Percentiles rank a stretch among this genome's conserved stretches.
phyloP scores from a whole-genome alignment of 2,797 vertebrate species.

The Gymnodraco acuticeps region DNA sequence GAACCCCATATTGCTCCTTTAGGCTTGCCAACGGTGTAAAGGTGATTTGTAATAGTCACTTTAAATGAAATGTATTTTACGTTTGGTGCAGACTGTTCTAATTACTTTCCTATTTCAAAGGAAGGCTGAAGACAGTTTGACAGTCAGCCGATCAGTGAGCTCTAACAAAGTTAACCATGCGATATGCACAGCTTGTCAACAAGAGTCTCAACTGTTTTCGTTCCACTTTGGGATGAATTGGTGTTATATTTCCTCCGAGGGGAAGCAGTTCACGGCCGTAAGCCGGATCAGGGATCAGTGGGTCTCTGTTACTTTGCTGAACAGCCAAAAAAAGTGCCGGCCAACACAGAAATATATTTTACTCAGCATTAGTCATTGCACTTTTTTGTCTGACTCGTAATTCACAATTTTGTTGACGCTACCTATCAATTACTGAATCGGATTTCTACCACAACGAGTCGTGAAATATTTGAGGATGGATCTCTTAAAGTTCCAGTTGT shows the following conservation, averaged over 20 bases:
- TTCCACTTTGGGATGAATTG: background rate
- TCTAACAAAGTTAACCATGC: background rate
- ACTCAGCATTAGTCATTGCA: constrained; percentile 7
- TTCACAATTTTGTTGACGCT: background rate
- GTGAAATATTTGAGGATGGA: background rate
- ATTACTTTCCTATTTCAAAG: background rate
- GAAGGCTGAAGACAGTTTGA: too few relatives aligned
- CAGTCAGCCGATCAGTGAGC: background rate
- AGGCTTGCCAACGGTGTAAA: too few relatives aligned
- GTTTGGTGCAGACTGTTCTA: background rate
- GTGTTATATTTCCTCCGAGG: background rate
- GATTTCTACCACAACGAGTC: background rate
- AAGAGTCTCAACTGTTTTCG: background rate
- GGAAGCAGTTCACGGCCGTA: background rate
- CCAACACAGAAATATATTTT: background rate
- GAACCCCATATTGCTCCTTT: too few relatives aligned
- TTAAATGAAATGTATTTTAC: too few relatives aligned
- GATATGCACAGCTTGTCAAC: background rate
- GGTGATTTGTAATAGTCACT: too few relatives aligned
- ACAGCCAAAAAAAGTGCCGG: background rate
- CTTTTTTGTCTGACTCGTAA: background rate
- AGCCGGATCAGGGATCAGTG: constrained; percentile 1
- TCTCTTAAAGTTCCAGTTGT: background rate
- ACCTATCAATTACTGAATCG: background rate
- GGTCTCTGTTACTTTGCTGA: background rate